Conservation (phyloP, 92 coral and sea anemone genomes). For the Phenganax subtilis region DNA sequence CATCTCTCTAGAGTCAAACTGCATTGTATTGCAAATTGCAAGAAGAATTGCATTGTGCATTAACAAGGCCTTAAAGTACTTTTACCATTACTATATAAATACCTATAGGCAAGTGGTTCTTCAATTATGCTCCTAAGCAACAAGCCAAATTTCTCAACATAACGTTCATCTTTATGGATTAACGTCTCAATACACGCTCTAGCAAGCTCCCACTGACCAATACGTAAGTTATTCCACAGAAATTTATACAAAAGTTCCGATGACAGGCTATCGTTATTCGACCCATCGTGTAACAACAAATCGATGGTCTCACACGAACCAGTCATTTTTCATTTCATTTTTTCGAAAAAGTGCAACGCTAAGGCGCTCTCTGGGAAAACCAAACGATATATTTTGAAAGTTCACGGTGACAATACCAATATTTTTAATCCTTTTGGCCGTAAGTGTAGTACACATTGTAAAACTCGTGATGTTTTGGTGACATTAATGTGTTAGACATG, state of each 20-base stretch:
- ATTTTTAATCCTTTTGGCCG: neutral
- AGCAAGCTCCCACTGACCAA: slow-evolving; percentile 96
- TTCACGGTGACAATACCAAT: neutral
- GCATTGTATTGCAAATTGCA: no score
- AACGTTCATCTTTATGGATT: slow-evolving; percentile 44
- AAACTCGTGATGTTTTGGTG: neutral
- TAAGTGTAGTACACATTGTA: neutral
- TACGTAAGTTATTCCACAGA: slow-evolving; percentile 72
- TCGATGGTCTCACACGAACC: slow-evolving; percentile 26
- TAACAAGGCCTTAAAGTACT: neutral
- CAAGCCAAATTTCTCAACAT: slow-evolving; percentile 65
- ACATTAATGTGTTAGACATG: no score
- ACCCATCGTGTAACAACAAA: slow-evolving; percentile 48
- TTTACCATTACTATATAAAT: neutral
- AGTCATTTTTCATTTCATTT: slow-evolving; percentile 3
- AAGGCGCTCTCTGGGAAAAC: neutral
- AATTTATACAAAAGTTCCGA: slow-evolving; percentile 61
- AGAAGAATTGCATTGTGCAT: no score
- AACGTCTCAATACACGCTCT: slow-evolving; percentile 70
- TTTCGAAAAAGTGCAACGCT: neutral
- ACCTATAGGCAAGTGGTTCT: slow-evolving; percentile 72
- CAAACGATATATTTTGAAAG: neutral
- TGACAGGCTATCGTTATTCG: slow-evolving; percentile 49
- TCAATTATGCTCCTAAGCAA: slow-evolving; percentile 74
- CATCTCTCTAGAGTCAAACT: no score